Evolutionary conservation across 2,797 vertebrate genomes (phyloP).

Genomic region (Steatocranus sp.): DNA sequence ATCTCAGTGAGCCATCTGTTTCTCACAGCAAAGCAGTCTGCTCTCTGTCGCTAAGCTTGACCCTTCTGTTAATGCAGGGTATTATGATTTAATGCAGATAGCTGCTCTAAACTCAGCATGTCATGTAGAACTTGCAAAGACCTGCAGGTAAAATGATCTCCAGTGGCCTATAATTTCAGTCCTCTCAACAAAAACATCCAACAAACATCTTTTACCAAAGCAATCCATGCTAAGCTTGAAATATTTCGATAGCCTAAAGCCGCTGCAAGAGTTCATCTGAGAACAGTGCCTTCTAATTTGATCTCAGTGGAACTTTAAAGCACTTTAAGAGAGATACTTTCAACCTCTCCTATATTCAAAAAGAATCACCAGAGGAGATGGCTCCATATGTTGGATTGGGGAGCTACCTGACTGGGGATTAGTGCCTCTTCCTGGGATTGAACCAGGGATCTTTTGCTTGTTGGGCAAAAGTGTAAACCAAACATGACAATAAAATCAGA

Average conservation of each 20-base stretch:
- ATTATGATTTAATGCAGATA: not conserved
- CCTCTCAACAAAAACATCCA: not conserved
- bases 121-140: not conserved
- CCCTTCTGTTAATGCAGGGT: not conserved
- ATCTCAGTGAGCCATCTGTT: constrained; percentile 54
- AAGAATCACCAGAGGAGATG: not conserved
- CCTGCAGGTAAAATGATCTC: not conserved
- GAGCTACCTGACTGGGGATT: not conserved
- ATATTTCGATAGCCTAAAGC: not conserved
- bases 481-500: not conserved
- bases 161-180: not conserved
- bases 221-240: not conserved
- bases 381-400: not conserved
- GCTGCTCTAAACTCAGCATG: not conserved
- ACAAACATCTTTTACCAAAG: not conserved
- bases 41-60: constrained; percentile 7
- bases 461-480: not conserved
- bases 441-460: not conserved
- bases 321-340: not conserved
- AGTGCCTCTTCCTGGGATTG: not conserved
- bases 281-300: not conserved
- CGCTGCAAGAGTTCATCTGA: not conserved
- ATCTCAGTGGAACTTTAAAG: not conserved
- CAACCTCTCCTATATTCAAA: not conserved
- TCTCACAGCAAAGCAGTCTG: constrained; percentile 10